A percentile compares a stretch with the other conserved stretches of the same genome.
Conservation (phyloP, 1,140 invertebrate genomes). For the Drosophila parvula region DNA sequence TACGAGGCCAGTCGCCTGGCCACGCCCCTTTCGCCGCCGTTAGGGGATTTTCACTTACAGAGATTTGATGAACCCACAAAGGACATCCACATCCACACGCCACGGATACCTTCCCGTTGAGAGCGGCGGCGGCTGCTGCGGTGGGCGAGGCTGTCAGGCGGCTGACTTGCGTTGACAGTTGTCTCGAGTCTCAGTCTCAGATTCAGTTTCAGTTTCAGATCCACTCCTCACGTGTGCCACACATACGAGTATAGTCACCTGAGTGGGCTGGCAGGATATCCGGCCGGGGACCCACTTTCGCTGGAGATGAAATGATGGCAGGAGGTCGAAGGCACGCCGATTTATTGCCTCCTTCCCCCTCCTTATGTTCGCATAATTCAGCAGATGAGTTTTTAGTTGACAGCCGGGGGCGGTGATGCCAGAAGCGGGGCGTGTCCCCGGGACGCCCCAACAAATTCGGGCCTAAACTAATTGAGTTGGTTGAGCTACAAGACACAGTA, state of each 20-base stretch:
- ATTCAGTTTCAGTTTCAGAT: constrained; percentile 7
- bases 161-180: constrained; percentile 72
- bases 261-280: constrained; percentile 22
- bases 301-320: background rate
- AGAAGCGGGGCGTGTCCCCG: background rate
- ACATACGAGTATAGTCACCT: constrained; percentile 46
- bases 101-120: background rate
- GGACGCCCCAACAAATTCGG: constrained; percentile 10
- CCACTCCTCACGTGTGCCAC: constrained; percentile 8
- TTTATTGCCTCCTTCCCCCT: constrained; percentile 63
- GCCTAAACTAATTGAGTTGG: constrained; percentile 43
- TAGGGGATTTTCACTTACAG: constrained; percentile 68
- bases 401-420: constrained; percentile 24
- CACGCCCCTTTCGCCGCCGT: constrained; percentile 11
- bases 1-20: constrained; percentile 41
- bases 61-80: constrained; percentile 73
- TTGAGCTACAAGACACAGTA: constrained; percentile 4
- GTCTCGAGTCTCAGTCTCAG: constrained; percentile 17
- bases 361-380: constrained; percentile 61
- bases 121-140: background rate
- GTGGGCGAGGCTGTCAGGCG: constrained; percentile 54
- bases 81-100: constrained; percentile 10
- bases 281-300: constrained; percentile 12
- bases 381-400: constrained; percentile 63
- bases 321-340: constrained; percentile 24